Percentiles rank a stretch among this genome's conserved stretches.
Evolutionary conservation across 2,797 vertebrate species (phyloP).

Genomic region (Eospalax fontanierii): DNA sequence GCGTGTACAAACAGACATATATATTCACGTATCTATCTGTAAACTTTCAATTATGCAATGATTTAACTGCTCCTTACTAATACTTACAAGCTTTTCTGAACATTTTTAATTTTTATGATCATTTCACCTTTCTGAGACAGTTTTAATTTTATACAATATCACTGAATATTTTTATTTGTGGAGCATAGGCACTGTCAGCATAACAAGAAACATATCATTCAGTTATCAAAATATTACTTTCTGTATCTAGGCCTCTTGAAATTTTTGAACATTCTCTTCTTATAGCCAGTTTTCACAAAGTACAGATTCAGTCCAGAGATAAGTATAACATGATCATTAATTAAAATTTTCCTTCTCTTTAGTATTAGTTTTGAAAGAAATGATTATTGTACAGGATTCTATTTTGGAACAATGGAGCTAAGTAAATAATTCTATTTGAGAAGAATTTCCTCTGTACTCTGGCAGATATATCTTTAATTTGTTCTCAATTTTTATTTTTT

Average conservation of each 20-base stretch:
- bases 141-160: neutral
- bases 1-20: neutral
- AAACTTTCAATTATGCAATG: neutral
- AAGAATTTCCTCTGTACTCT: neutral
- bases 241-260: neutral
- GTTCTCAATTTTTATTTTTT: neutral
- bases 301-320: too few relatives aligned
- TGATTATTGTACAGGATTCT: neutral
- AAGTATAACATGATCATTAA: neutral
- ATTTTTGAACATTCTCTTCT: neutral
- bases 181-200: neutral
- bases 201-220: neutral
- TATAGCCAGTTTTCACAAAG: too few relatives aligned
- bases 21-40: too few relatives aligned
- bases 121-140: neutral
- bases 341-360: neutral
- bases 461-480: neutral
- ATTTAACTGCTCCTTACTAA: neutral
- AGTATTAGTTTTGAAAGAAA: slow-evolving; percentile 11
- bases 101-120: slow-evolving; percentile 23
- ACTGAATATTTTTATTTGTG: slow-evolving; percentile 50
- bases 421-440: neutral
- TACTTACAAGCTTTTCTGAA: slow-evolving; percentile 39
- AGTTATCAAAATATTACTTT: slow-evolving; percentile 23
- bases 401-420: neutral